phyloP scores from a whole-genome alignment of 2,113 vertebrate species.

The Neopipo cinnamomea region DNA sequence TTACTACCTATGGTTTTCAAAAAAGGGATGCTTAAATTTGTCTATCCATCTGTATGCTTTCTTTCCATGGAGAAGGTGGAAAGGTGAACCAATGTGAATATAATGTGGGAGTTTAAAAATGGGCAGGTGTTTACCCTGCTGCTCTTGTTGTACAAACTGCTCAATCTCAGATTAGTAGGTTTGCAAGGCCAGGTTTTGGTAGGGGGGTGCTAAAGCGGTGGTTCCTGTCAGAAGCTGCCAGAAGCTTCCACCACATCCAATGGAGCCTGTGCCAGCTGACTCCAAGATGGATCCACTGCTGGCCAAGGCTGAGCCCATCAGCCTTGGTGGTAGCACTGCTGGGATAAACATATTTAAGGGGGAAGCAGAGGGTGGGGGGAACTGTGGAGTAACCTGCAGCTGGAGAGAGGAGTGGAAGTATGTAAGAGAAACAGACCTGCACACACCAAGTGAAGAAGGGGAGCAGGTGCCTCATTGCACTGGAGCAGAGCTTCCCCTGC shows the following conservation, averaged over 20 bases:
- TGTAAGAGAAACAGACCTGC: background rate
- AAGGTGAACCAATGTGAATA: background rate
- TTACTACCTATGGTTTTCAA: background rate
- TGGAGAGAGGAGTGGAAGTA: background rate
- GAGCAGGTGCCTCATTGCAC: background rate
- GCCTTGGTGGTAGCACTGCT: background rate
- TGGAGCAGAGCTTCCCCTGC: background rate
- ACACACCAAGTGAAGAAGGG: background rate
- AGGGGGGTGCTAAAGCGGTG: background rate
- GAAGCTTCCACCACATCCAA: background rate
- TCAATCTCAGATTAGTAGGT: background rate
- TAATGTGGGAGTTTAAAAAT: background rate
- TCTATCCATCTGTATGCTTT: background rate
- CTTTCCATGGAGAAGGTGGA: background rate
- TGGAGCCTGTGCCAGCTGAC: rapidly evolving
- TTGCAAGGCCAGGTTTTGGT: background rate
- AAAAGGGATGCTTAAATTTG: background rate
- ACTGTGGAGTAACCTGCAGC: background rate
- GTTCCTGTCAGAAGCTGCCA: background rate
- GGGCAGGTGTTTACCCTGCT: background rate
- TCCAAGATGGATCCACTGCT: background rate
- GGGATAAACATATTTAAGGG: background rate
- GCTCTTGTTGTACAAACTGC: background rate
- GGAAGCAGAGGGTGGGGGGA: rapidly evolving
- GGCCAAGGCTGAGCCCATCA: background rate